Conservation (phyloP, 2,888 invertebrate species). For the Saturnia pavonia region DNA sequence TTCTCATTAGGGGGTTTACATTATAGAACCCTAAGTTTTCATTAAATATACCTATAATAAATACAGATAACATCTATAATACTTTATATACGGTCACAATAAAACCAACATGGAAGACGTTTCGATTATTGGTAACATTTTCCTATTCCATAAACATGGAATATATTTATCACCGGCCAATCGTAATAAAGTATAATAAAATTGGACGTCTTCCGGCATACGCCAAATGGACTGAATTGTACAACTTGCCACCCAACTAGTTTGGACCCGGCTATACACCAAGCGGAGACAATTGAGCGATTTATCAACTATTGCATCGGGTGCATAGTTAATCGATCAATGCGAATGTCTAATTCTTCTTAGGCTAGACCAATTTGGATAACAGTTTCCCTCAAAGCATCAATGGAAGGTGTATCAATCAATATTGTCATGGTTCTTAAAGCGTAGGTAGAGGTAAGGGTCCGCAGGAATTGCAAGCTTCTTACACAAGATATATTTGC, state of each 20-base stretch:
- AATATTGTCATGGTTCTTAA: slow-evolving; percentile 58
- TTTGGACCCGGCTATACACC: slow-evolving; percentile 53
- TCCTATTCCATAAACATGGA: slow-evolving; percentile 27
- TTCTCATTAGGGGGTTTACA: slow-evolving; percentile 8
- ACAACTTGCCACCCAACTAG: slow-evolving; percentile 71
- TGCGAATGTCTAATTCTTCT: slow-evolving; percentile 56
- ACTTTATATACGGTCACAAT: neutral
- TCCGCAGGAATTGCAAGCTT: slow-evolving; percentile 65
- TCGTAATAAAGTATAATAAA: slow-evolving; percentile 73
- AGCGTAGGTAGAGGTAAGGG: slow-evolving; percentile 67
- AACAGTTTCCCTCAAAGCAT: slow-evolving; percentile 54
- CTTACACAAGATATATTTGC: slow-evolving; percentile 79
- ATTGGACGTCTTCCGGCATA: slow-evolving; percentile 73
- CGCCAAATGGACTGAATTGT: slow-evolving; percentile 63
- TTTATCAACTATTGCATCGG: slow-evolving; percentile 76
- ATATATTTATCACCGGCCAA: slow-evolving; percentile 50
- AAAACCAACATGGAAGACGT: neutral
- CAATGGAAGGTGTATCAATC: slow-evolving; percentile 70
- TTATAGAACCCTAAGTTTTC: neutral
- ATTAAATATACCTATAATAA: slow-evolving; percentile 5
- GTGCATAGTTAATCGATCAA: slow-evolving; percentile 57
- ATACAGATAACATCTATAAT: neutral
- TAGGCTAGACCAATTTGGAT: slow-evolving; percentile 54
- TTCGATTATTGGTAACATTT: slow-evolving; percentile 41
- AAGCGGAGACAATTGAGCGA: slow-evolving; percentile 76